Percentiles rank a stretch among this genome's conserved stretches.
phyloP scores from a whole-genome alignment of 2,888 invertebrate genomes.

The Seira sanloemensis region DNA sequence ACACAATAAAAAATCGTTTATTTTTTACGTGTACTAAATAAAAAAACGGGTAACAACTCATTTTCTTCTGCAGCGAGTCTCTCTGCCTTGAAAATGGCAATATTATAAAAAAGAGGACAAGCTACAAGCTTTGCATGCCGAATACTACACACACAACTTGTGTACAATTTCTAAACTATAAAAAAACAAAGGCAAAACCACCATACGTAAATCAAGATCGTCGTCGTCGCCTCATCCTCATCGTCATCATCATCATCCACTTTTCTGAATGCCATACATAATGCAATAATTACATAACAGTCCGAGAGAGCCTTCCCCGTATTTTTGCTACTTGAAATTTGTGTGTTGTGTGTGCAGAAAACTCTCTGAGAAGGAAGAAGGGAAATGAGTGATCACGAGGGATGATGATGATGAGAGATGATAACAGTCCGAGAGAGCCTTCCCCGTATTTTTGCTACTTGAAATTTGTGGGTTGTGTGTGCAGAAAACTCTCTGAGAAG shows the following conservation, averaged over 20 bases:
- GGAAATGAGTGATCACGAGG: neutral
- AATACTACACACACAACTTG: no score
- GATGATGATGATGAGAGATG: slow-evolving; percentile 22
- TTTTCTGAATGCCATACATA: slow-evolving; percentile 12
- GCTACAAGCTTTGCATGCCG: slow-evolving; percentile 13
- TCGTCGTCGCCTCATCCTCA: neutral
- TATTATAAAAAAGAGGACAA: slow-evolving; percentile 7
- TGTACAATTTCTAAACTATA: neutral
- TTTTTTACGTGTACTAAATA: neutral
- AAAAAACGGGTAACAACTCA: neutral
- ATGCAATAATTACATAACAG: slow-evolving; percentile 16
- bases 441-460: neutral
- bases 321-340: neutral
- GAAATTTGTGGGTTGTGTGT: slow-evolving; percentile 6
- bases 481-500: slow-evolving; percentile 20
- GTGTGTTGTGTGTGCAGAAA: slow-evolving; percentile 24
- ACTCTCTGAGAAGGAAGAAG: slow-evolving; percentile 14
- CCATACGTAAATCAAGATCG: slow-evolving; percentile 3
- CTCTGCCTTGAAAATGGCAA: slow-evolving; percentile 5
- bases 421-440: neutral
- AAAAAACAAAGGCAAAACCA: neutral
- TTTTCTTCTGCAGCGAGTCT: neutral
- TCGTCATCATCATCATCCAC: neutral
- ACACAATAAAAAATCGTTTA: neutral
- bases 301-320: neutral